These are phyloP conservation scores for Periphyllus acericola DNA, from an alignment of 2,888 invertebrate species.

Conservation along the genomic window DNA sequence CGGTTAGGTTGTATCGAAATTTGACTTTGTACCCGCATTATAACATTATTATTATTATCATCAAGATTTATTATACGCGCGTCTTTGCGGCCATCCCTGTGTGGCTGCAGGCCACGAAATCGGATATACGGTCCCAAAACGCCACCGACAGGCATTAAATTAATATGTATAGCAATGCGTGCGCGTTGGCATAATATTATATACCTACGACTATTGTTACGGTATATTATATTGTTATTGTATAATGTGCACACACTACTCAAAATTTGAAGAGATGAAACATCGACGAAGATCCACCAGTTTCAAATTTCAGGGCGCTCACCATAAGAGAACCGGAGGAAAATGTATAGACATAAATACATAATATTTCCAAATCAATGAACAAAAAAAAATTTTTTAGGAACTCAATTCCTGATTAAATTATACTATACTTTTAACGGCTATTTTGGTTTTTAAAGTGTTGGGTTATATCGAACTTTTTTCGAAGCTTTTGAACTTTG, in stretches of 20 bases:
- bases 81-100: background rate
- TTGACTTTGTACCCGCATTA: background rate
- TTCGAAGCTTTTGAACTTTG: too few relatives aligned
- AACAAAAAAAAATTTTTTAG: too few relatives aligned
- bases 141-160: conserved; percentile 1
- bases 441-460: too few relatives aligned
- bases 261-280: too few relatives aligned
- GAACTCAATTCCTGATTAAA: too few relatives aligned
- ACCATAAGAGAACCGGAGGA: too few relatives aligned
- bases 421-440: too few relatives aligned
- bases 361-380: too few relatives aligned
- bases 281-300: too few relatives aligned
- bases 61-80: background rate
- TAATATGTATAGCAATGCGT: background rate
- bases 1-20: background rate
- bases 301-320: too few relatives aligned
- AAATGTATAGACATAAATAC: too few relatives aligned
- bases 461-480: too few relatives aligned
- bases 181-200: background rate
- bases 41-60: background rate
- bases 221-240: background rate
- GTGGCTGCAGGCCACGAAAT: background rate
- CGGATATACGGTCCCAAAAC: conserved; percentile 9
- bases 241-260: background rate
- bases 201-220: background rate